These are phyloP conservation scores for Drosophila borealis DNA, from an alignment of 2,888 invertebrate genomes.

Conservation along the genomic window DNA sequence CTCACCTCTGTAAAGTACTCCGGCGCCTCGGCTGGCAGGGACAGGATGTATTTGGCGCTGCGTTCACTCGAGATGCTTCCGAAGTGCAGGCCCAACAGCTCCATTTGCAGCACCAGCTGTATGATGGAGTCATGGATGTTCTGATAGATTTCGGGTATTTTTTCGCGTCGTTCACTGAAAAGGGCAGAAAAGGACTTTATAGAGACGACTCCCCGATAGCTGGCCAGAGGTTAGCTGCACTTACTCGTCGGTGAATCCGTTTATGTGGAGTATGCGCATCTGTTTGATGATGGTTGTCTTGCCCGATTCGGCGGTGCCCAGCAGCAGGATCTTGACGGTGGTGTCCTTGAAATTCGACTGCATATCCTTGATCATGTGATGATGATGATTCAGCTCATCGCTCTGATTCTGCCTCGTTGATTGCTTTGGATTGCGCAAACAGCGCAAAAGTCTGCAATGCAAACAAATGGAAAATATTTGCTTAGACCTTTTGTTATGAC, in stretches of 20 bases:
- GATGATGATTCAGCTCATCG: slow-evolving; percentile 81
- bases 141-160: slow-evolving; percentile 88
- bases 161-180: slow-evolving; percentile 89
- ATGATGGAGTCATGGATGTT: slow-evolving; percentile 92
- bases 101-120: slow-evolving; percentile 88
- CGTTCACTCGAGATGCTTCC: slow-evolving; percentile 84
- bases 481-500: slow-evolving; percentile 35
- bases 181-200: background rate
- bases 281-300: slow-evolving; percentile 95
- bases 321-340: slow-evolving; percentile 87
- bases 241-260: slow-evolving; percentile 91
- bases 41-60: slow-evolving; percentile 85
- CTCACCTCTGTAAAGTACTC: slow-evolving; percentile 87
- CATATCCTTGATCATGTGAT: slow-evolving; percentile 85
- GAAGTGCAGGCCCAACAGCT: slow-evolving; percentile 86
- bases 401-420: slow-evolving; percentile 77
- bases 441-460: slow-evolving; percentile 82
- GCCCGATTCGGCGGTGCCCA: slow-evolving; percentile 92
- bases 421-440: slow-evolving; percentile 76
- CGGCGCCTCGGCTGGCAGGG: slow-evolving; percentile 86
- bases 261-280: slow-evolving; percentile 93
- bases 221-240: slow-evolving; percentile 55
- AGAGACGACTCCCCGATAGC: background rate
- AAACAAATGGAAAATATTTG: slow-evolving; percentile 40
- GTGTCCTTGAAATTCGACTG: slow-evolving; percentile 85